These are phyloP conservation scores for Cantharis flavilabris DNA, from an alignment of 2,888 invertebrate species.

Conservation along the genomic window DNA sequence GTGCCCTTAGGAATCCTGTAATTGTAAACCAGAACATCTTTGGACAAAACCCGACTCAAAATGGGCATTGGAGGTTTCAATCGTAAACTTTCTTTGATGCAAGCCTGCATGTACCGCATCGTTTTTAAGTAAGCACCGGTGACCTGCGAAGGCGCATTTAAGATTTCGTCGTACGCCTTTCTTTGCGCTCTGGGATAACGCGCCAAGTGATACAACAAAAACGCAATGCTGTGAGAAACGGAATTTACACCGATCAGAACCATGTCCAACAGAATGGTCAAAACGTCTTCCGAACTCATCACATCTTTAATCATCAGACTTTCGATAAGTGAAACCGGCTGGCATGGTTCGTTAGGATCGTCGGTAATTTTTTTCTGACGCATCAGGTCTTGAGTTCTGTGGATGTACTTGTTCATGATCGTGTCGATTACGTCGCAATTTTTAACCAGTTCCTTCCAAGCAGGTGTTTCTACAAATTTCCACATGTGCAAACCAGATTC, in stretches of 20 bases:
- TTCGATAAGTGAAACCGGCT: constrained; percentile 57
- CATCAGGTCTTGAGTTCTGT: constrained; percentile 52
- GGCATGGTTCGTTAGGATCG: constrained; percentile 33
- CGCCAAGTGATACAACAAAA: constrained; percentile 70
- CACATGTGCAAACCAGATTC: constrained; percentile 66
- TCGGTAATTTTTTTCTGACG: constrained; percentile 42
- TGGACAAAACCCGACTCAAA: constrained; percentile 63
- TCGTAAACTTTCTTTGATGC: constrained; percentile 67
- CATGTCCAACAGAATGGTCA: constrained; percentile 69
- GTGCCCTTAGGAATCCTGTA: constrained; percentile 66
- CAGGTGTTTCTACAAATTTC: constrained; percentile 66
- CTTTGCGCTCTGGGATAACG: constrained; percentile 67
- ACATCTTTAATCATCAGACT: constrained; percentile 61
- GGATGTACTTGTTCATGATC: constrained; percentile 65
- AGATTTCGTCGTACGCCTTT: constrained; percentile 65
- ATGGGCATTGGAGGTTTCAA: constrained; percentile 69
- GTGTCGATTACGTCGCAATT: constrained; percentile 67
- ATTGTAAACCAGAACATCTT: constrained; percentile 64
- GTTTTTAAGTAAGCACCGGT: constrained; percentile 42
- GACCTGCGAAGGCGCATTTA: constrained; percentile 40
- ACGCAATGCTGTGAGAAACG: constrained; percentile 64
- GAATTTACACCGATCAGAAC: constrained; percentile 69
- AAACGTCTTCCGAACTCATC: constrained; percentile 64
- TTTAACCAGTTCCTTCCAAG: constrained; percentile 62
- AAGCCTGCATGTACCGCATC: constrained; percentile 65